These are phyloP conservation scores for Melikaiella ostensackeni DNA, from an alignment of 2,888 invertebrate species.

Conservation along the genomic window DNA sequence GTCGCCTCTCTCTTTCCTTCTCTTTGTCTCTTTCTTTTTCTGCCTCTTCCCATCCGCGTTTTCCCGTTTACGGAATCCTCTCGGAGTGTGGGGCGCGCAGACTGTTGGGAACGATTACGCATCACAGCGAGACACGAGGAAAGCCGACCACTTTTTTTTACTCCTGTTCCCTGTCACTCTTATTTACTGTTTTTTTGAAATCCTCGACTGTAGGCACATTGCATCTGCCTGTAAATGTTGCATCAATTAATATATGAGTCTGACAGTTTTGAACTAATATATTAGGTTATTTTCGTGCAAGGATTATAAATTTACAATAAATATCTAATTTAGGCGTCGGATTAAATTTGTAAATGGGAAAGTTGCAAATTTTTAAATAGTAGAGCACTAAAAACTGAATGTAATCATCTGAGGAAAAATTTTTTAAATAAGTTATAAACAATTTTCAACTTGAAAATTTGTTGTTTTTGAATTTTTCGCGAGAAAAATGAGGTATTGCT, in stretches of 20 bases:
- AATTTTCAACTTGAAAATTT: too few relatives aligned
- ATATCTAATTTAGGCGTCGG: too few relatives aligned
- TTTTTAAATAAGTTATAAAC: too few relatives aligned
- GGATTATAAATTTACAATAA: too few relatives aligned
- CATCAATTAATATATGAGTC: background rate
- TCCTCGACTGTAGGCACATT: background rate
- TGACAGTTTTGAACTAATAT: background rate
- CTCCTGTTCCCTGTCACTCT: background rate
- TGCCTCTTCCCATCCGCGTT: slow-evolving; percentile 52
- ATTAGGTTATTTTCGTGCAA: background rate
- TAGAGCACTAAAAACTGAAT: too few relatives aligned
- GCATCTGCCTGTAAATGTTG: background rate
- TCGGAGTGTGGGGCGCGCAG: background rate
- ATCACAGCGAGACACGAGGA: background rate
- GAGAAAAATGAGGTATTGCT: too few relatives aligned
- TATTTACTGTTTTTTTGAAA: background rate
- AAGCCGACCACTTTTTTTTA: background rate
- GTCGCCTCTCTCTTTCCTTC: slow-evolving; percentile 50
- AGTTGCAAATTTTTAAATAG: too few relatives aligned
- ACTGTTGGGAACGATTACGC: background rate
- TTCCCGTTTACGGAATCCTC: slow-evolving; percentile 51
- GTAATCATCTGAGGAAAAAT: too few relatives aligned
- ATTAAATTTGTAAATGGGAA: too few relatives aligned
- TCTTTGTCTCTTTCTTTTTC: background rate
- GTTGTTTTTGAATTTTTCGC: too few relatives aligned